A percentile compares a stretch with the other conserved stretches of the same genome.
Evolutionary conservation across 2,797 vertebrate species (phyloP).

Genomic region (Diceros bicornis): DNA sequence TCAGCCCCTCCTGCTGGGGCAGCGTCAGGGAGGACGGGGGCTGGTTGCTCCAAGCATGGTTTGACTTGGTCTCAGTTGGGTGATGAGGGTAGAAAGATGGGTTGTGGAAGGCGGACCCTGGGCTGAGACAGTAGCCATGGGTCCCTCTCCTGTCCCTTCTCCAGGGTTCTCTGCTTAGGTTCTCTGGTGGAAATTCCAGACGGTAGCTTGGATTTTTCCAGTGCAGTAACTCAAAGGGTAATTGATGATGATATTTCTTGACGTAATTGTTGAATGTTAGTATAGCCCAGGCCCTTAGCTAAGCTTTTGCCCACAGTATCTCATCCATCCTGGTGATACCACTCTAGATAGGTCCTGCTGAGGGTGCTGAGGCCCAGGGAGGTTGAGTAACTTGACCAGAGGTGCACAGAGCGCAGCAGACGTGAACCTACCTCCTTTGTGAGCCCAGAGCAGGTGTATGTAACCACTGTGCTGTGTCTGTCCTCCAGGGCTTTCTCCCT

Average conservation of each 20-base stretch:
- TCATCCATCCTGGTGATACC: neutral
- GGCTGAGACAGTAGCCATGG: accelerated
- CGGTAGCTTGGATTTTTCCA: neutral
- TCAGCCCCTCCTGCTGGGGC: accelerated
- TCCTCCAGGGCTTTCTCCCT: neutral
- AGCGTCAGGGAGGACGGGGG: accelerated
- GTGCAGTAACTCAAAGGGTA: no score
- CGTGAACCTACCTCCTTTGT: accelerated
- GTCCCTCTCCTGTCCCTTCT: neutral
- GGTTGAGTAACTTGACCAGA: neutral
- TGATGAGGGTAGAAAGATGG: accelerated
- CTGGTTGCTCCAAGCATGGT: accelerated
- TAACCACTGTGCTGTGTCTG: accelerated
- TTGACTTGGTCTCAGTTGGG: no score
- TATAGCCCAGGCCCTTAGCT: neutral
- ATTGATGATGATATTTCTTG: neutral
- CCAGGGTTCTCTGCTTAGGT: neutral
- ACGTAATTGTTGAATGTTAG: neutral
- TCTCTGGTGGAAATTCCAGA: neutral
- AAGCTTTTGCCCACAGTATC: neutral
- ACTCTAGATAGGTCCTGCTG: neutral
- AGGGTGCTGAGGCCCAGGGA: neutral
- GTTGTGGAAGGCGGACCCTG: accelerated
- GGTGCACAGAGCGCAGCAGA: neutral
- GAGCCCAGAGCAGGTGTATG: no score